A percentile compares a stretch with the other conserved stretches of the same genome.
Evolutionary conservation across 2,797 vertebrate species (phyloP).

Genomic region (Galaxias olidus): DNA sequence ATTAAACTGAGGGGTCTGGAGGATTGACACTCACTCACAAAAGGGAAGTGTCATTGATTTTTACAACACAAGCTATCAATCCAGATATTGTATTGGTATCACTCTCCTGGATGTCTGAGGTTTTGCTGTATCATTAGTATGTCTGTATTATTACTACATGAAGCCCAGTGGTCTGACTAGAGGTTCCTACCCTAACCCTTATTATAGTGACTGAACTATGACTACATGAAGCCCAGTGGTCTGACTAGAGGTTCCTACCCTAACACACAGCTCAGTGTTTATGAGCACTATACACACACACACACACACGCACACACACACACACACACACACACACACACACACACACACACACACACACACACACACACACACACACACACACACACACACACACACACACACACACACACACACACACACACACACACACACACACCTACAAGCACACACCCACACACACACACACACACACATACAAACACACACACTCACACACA

Average conservation of each 20-base stretch:
- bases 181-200: no score
- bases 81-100: slow-evolving; percentile 73
- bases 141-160: no score
- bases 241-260: no score
- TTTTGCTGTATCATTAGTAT: no score
- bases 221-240: no score
- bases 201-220: no score
- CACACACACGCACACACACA: slow-evolving; percentile 1
- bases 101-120: neutral
- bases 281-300: slow-evolving; percentile 1
- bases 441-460: no score
- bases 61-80: slow-evolving; percentile 72
- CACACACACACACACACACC: slow-evolving; percentile 22
- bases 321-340: neutral
- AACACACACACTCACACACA: slow-evolving; percentile 20
- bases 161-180: no score
- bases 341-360: slow-evolving; percentile 1
- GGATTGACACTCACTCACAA: slow-evolving; percentile 69
- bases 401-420: slow-evolving; percentile 19
- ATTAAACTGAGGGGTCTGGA: slow-evolving; percentile 68
- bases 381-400: slow-evolving; percentile 30
- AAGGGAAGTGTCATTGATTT: slow-evolving; percentile 74
- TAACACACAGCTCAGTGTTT: neutral
- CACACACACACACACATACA: slow-evolving; percentile 19
- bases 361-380: slow-evolving; percentile 25